phyloP scores from a whole-genome alignment of 2,113 vertebrate genomes.

The Planiliza haematocheilus region DNA sequence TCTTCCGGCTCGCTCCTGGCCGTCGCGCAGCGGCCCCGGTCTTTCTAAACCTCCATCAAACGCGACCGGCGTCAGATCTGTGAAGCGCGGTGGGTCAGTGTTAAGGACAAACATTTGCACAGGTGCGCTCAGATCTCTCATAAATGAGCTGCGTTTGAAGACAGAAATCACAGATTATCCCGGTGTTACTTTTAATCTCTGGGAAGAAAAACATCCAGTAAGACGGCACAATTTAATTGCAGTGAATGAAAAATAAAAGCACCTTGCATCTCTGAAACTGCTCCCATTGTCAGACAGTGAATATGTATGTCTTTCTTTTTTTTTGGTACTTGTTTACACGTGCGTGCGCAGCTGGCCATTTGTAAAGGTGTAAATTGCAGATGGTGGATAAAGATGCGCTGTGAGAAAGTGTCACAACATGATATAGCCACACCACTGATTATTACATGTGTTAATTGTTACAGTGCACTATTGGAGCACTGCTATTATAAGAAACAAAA shows the following conservation, averaged over 20 bases:
- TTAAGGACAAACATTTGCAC: slow-evolving; percentile 28
- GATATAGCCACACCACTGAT: slow-evolving; percentile 16
- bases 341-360: slow-evolving; percentile 28
- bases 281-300: not conserved
- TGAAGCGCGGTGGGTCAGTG: slow-evolving; percentile 13
- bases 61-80: not conserved
- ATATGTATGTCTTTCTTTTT: not conserved
- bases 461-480: slow-evolving; percentile 31
- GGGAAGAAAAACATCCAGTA: not conserved
- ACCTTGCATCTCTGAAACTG: not conserved
- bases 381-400: slow-evolving; percentile 30
- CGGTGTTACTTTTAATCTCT: not conserved
- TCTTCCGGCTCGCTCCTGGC: slow-evolving; percentile 8
- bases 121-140: slow-evolving; percentile 1
- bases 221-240: not conserved
- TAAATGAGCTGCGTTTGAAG: slow-evolving; percentile 17
- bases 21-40: not conserved
- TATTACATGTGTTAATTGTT: slow-evolving; percentile 57
- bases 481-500: not conserved
- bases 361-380: slow-evolving; percentile 64
- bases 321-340: slow-evolving; percentile 3
- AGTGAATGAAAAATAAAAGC: slow-evolving; percentile 5
- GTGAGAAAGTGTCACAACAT: slow-evolving; percentile 21
- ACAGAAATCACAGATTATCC: not conserved
- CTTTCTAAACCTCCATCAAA: not conserved